A percentile compares a stretch with the other conserved stretches of the same genome.
phyloP scores from a whole-genome alignment of 1,140 invertebrate species.

The Drosophila sproati region DNA sequence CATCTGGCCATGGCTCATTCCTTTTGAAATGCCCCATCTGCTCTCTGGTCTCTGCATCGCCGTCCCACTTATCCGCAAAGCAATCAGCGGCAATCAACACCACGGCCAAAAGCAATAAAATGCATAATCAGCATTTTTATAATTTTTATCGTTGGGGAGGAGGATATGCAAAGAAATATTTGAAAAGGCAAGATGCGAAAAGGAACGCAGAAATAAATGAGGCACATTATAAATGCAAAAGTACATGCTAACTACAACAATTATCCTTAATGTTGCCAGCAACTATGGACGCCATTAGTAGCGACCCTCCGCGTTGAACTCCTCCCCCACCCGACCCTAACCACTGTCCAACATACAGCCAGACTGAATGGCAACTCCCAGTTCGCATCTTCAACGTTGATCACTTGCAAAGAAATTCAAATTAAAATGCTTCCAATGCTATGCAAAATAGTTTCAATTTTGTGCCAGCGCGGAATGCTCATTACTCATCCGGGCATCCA shows the following conservation, averaged over 20 bases:
- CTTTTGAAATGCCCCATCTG: neutral
- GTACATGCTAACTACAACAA: constrained; percentile 82
- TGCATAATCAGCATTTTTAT: constrained; percentile 75
- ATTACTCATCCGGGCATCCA: constrained; percentile 55
- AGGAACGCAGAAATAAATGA: constrained; percentile 64
- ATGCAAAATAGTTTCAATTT: constrained; percentile 83
- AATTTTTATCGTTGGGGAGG: constrained; percentile 64
- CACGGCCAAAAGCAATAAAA: constrained; percentile 65
- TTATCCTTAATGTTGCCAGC: constrained; percentile 80
- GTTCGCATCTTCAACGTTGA: constrained; percentile 46
- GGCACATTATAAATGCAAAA: constrained; percentile 80
- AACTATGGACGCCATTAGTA: constrained; percentile 68
- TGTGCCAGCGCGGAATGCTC: constrained; percentile 69
- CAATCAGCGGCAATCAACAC: constrained; percentile 76
- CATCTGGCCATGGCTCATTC: neutral
- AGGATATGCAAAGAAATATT: constrained; percentile 71
- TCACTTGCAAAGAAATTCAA: constrained; percentile 81
- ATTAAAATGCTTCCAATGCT: constrained; percentile 78
- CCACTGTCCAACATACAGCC: constrained; percentile 5
- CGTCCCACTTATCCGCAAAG: constrained; percentile 13
- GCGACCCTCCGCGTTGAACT: neutral
- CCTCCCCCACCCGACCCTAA: neutral
- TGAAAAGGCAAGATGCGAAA: constrained; percentile 18
- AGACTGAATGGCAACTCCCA: constrained; percentile 7
- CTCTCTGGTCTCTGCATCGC: neutral